phyloP scores from a whole-genome alignment of 2,797 vertebrate genomes.

The Bufotes viridis region DNA sequence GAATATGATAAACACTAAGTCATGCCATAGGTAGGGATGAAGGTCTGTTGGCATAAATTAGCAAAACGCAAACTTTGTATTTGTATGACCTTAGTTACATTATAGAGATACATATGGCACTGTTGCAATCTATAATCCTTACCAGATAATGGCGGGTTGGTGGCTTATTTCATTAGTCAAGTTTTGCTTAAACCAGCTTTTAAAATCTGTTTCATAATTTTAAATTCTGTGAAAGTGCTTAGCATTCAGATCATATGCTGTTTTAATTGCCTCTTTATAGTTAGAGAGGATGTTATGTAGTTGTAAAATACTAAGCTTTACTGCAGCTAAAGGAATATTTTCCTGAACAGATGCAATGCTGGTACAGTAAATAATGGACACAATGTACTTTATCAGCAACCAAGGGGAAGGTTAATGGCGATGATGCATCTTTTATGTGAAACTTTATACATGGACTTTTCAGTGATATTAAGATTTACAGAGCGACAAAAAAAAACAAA shows the following conservation, averaged over 20 bases:
- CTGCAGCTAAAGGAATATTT: constrained; percentile 71
- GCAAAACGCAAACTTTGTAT: background rate
- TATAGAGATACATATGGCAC: background rate
- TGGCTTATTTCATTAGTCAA: constrained; percentile 22
- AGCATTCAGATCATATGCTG: constrained; percentile 60
- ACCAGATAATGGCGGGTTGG: background rate
- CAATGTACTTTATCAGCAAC: constrained; percentile 76
- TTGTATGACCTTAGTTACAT: background rate
- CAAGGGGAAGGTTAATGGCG: constrained; percentile 74
- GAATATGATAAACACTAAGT: too few species aligned
- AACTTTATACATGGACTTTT: constrained; percentile 69
- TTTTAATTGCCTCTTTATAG: constrained; percentile 69
- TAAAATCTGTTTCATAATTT: constrained; percentile 60
- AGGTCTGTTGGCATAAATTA: too few species aligned
- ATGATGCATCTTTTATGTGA: constrained; percentile 71
- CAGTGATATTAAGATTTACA: constrained; percentile 69
- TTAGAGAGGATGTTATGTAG: constrained; percentile 63
- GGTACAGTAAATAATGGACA: constrained; percentile 74
- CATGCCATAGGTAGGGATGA: too few species aligned
- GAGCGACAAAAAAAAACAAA: constrained; percentile 61
- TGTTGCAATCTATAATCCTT: background rate
- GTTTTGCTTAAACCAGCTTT: constrained; percentile 57
- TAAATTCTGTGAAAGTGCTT: constrained; percentile 63
- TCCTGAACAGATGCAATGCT: constrained; percentile 72
- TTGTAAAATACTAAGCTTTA: constrained; percentile 70